These are phyloP conservation scores for Recurvirostra avosetta DNA, from an alignment of 2,113 vertebrate genomes.

Conservation along the genomic window DNA sequence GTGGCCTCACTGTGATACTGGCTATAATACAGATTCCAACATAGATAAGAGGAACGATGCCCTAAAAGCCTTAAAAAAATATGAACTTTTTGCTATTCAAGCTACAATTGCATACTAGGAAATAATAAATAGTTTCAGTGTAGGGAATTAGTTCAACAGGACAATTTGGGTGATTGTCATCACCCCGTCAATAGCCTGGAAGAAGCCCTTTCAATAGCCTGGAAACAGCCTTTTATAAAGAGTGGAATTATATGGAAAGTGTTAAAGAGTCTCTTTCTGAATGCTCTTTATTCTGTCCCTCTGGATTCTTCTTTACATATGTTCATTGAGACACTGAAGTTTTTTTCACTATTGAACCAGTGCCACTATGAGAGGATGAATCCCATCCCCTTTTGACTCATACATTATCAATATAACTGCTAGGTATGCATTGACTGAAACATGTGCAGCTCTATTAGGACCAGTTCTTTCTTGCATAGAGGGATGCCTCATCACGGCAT, in stretches of 20 bases:
- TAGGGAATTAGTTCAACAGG: conserved; percentile 42
- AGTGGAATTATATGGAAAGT: conserved; percentile 51
- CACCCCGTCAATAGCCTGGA: conserved; percentile 40
- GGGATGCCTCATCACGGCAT: background rate
- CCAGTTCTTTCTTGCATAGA: background rate
- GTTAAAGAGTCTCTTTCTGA: conserved; percentile 49
- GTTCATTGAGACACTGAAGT: conserved; percentile 29
- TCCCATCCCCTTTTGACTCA: conserved; percentile 38
- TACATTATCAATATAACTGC: conserved; percentile 32
- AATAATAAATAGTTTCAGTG: conserved; percentile 48
- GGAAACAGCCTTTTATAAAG: conserved; percentile 54
- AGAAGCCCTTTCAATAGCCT: conserved; percentile 47
- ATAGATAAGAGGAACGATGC: background rate
- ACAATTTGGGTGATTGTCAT: conserved; percentile 38
- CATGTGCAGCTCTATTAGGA: background rate
- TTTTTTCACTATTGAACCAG: conserved; percentile 38
- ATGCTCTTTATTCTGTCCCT: conserved; percentile 44
- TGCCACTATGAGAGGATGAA: conserved; percentile 46
- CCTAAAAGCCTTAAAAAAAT: conserved; percentile 30
- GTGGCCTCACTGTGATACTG: background rate
- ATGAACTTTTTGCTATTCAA: background rate
- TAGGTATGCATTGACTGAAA: conserved; percentile 24
- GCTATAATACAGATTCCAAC: background rate
- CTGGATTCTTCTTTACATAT: conserved; percentile 36
- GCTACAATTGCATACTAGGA: background rate